Conservation (phyloP, 2,888 invertebrate genomes). For the Bellardia bayeri region DNA sequence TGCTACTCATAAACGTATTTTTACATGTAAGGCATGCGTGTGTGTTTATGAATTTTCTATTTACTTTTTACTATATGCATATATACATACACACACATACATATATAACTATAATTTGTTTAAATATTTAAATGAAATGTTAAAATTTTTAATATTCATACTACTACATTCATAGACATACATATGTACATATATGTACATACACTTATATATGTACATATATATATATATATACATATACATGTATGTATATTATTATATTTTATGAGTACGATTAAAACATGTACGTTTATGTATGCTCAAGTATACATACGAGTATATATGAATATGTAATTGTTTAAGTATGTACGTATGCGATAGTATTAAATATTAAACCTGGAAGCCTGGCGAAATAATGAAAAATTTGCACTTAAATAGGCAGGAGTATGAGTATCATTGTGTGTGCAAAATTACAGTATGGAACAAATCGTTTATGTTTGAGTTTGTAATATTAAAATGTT, state of each 20-base stretch:
- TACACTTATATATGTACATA: neutral
- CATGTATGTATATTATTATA: neutral
- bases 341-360: neutral
- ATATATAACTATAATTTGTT: constrained; percentile 44
- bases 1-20: neutral
- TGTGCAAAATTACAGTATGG: neutral
- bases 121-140: constrained; percentile 52
- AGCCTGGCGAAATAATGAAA: constrained; percentile 9
- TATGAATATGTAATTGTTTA: neutral
- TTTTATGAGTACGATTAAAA: constrained; percentile 21
- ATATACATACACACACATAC: neutral
- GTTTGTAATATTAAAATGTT: too few relatives aligned
- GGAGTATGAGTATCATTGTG: neutral
- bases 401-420: neutral
- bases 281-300: neutral
- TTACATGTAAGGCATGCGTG: neutral
- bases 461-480: neutral
- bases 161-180: neutral
- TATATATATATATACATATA: neutral
- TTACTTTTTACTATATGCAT: constrained; percentile 24
- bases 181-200: neutral
- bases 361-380: constrained; percentile 32
- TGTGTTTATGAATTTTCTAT: neutral
- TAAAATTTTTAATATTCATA: constrained; percentile 31
- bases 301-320: neutral